Base-by-base conservation (phyloP, 2,888 invertebrate species). In the Pseudococcus viburni region DNA sequence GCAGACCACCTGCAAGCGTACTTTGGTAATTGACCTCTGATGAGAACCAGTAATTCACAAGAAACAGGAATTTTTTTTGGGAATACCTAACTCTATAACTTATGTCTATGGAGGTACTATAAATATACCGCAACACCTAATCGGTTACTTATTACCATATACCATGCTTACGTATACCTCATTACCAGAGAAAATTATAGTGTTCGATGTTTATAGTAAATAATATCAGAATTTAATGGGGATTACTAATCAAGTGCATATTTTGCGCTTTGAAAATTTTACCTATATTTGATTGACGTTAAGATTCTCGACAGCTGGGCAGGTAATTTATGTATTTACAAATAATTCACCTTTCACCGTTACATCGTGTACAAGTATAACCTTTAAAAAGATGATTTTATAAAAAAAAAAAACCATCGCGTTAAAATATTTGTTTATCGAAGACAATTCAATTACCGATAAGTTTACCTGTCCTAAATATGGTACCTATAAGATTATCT, bases 311-410 rank as follows among this genome's bases (percentile, higher is more conserved):
- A 33, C 26, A 33, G 26, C 17, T 12, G 5, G 12, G 17, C 15
- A 17, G 17, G 51, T 51, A 15, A 55, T 22, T 22, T 7, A 7
- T 42, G 42, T 64, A 64, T 77, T 77, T 77, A 77, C 33, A 77
- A 77, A 73, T 73, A 73, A 19, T 77, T 77, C 39, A 77, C 77
- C 77, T 77, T 42, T 77, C 77, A 77, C 77, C 77, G 39, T 77
- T 11, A 64, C 64, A 64, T 64, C 64, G 64, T 64, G 64, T 22
- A n/a, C n/a, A 42, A 42, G 59, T 59, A 17, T 59, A 64, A 64
- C 64, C 80, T 46, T 46, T 83, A 46, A 22, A 42, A 83, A 83
- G n/a, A 83, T 83, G 80, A 83, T 46, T 73, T 73, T 33, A n/a
- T 55, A 73, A 73, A 73, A 73, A 73, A 73, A 73, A 73, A 73